Evolutionary conservation across 1,140 invertebrate species (phyloP).

Genomic region (Arion vulgaris): DNA sequence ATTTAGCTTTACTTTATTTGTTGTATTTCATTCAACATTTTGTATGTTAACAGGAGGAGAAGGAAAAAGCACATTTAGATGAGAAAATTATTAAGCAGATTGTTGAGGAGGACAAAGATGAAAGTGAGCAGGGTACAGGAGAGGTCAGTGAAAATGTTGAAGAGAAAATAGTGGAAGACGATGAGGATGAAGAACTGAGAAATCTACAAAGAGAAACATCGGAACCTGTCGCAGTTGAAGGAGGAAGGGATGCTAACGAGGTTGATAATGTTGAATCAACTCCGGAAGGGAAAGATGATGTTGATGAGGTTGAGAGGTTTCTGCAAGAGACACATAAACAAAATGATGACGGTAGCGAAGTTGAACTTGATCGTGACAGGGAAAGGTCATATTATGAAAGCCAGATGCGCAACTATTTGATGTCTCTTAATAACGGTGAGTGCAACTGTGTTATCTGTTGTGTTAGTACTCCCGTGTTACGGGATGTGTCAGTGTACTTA

Average conservation of each 20-base stretch:
- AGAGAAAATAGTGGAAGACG: background rate
- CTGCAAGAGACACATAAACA: background rate
- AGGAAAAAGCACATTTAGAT: background rate
- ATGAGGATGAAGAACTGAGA: background rate
- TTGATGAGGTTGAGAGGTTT: background rate
- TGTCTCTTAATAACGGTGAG: background rate
- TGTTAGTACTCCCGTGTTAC: background rate
- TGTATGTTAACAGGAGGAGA: background rate
- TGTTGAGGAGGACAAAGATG: conserved; percentile 5
- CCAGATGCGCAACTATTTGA: background rate
- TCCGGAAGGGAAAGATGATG: background rate
- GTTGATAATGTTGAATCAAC: background rate
- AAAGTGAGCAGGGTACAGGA: background rate
- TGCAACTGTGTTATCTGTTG: background rate
- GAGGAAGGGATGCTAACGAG: background rate
- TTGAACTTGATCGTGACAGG: background rate
- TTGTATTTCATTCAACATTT: no score
- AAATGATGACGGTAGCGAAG: background rate
- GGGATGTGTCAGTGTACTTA: background rate
- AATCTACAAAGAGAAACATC: background rate
- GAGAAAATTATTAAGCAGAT: background rate
- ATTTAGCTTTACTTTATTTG: no score
- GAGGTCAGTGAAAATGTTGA: background rate
- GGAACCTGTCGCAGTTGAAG: background rate
- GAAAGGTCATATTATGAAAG: background rate